Evolutionary conservation across 2,797 vertebrate genomes (phyloP).

Genomic region (Sylvia borin): DNA sequence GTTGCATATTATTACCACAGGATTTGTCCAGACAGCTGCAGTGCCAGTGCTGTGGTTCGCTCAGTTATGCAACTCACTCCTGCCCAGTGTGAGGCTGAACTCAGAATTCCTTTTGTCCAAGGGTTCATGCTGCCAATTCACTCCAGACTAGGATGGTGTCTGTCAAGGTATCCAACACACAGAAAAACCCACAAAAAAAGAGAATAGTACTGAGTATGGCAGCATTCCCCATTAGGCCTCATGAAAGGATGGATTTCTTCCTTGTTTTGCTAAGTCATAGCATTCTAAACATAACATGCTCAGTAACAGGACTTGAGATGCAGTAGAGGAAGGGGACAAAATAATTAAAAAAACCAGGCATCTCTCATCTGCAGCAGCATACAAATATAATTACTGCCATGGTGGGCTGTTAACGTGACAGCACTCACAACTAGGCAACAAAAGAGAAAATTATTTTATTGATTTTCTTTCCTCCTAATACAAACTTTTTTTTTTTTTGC

Average conservation of each 20-base stretch:
- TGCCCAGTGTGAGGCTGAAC: background rate
- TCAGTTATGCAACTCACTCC: background rate
- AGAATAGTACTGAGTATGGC: background rate
- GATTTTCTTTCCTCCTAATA: background rate
- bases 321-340: background rate
- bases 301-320: background rate
- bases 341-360: background rate
- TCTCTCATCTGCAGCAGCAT: background rate
- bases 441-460: background rate
- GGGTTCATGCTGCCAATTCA: background rate
- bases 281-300: background rate
- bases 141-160: background rate
- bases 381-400: background rate
- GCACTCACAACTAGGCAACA: background rate
- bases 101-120: background rate
- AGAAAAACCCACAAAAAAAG: background rate
- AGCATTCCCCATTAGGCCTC: background rate
- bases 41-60: background rate
- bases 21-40: background rate
- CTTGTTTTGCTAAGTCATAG: background rate
- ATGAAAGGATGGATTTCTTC: background rate
- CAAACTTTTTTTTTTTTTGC: background rate
- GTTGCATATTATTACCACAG: background rate
- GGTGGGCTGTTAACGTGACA: background rate
- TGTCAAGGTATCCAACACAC: background rate